phyloP scores from a whole-genome alignment of 2,113 vertebrate species.

The Cephalopterus ornatus region DNA sequence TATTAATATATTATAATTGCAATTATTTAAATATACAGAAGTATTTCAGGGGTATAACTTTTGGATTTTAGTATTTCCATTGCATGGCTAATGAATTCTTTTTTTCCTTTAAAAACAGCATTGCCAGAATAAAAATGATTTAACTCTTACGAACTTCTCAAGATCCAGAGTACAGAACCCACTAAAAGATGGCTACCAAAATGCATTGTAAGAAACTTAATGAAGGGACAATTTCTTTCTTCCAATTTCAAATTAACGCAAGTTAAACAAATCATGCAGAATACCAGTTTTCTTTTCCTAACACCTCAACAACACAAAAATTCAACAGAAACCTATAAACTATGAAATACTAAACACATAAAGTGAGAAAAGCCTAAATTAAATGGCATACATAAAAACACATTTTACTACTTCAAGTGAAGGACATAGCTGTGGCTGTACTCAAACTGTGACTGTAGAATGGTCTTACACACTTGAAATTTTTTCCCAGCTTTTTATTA shows the following conservation, averaged over 20 bases:
- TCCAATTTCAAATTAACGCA: not conserved
- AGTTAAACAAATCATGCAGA: not conserved
- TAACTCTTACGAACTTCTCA: not conserved
- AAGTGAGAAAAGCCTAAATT: not conserved
- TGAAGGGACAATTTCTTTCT: not conserved
- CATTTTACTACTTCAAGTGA: not conserved
- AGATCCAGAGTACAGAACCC: not conserved
- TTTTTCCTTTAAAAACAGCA: not conserved
- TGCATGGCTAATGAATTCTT: not conserved
- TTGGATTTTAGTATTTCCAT: not conserved
- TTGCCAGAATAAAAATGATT: not conserved
- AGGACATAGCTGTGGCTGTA: not conserved
- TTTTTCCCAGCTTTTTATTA: not conserved
- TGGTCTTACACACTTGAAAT: not conserved
- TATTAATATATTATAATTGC: not conserved
- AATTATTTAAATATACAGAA: not conserved
- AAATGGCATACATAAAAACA: not conserved
- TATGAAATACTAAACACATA: not conserved
- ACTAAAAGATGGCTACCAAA: not conserved
- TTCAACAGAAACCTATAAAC: not conserved
- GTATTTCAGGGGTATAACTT: not conserved
- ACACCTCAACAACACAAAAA: not conserved
- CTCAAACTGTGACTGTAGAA: not conserved
- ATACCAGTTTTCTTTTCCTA: not conserved
- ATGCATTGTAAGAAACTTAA: not conserved